A percentile compares a stretch with the other conserved stretches of the same genome.
Evolutionary conservation across 1,140 invertebrate species (phyloP).

Genomic region (Eufriesea mexicana): DNA sequence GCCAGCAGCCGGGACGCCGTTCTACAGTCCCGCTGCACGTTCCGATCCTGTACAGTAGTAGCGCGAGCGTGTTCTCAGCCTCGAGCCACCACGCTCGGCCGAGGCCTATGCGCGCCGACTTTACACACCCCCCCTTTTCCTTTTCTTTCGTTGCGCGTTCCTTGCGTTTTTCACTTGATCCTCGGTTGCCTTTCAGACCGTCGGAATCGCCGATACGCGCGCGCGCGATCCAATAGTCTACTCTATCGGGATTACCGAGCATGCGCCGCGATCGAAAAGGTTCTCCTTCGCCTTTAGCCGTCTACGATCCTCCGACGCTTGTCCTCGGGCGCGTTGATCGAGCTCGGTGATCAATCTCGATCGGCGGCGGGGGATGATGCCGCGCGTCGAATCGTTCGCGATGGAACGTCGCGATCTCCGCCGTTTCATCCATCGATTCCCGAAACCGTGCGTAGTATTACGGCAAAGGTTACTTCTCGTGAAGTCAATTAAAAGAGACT

Average conservation of each 20-base stretch:
- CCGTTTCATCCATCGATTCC: conserved; percentile 62
- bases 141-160: conserved; percentile 33
- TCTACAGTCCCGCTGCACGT: conserved; percentile 50
- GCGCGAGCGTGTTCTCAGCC: neutral
- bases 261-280: too few species aligned
- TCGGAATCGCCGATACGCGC: conserved; percentile 7
- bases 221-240: conserved; percentile 52
- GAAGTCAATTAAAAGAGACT: conserved; percentile 71
- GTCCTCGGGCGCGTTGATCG: neutral
- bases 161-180: neutral
- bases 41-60: conserved; percentile 49
- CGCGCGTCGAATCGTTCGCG: neutral
- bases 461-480: conserved; percentile 66
- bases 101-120: conserved; percentile 6
- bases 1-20: conserved; percentile 44
- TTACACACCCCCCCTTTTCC: neutral
- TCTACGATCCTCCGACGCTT: too few species aligned
- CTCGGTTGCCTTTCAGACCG: conserved; percentile 24
- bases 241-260: conserved; percentile 19
- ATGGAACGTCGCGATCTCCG: conserved; percentile 71
- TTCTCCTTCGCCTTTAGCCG: too few species aligned
- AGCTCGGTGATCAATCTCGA: conserved; percentile 47
- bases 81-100: too few species aligned
- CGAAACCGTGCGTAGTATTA: conserved; percentile 56
- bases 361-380: conserved; percentile 37